These are phyloP conservation scores for Drosophila atroscutellata DNA, from an alignment of 2,888 invertebrate genomes.

Conservation along the genomic window DNA sequence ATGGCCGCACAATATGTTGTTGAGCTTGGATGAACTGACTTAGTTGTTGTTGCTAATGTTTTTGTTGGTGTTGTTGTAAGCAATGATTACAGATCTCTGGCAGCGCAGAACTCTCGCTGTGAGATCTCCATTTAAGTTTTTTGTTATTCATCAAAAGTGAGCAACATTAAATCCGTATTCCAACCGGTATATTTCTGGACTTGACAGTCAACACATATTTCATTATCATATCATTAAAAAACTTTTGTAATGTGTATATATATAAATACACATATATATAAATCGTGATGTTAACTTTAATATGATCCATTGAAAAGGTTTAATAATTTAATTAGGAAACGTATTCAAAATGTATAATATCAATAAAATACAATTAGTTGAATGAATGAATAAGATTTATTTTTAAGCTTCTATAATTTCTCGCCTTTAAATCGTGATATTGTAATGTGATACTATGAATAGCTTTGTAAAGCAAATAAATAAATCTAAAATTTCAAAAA, in stretches of 20 bases:
- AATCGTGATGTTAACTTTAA: constrained; percentile 21
- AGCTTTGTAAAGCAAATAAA: background rate
- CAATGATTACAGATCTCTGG: constrained; percentile 24
- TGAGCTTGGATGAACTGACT: constrained; percentile 60
- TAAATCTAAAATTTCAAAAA: background rate
- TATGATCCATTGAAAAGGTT: constrained; percentile 27
- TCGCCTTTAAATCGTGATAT: background rate
- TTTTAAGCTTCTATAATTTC: background rate
- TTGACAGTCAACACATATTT: constrained; percentile 28
- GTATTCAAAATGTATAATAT: background rate
- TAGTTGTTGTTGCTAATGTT: constrained; percentile 22
- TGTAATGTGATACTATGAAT: background rate
- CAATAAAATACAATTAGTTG: background rate
- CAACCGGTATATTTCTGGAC: constrained; percentile 42
- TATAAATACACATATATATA: constrained; percentile 17
- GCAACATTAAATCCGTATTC: constrained; percentile 23
- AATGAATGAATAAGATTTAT: background rate
- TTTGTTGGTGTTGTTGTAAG: constrained; percentile 8
- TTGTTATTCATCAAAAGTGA: constrained; percentile 25
- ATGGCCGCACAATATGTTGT: constrained; percentile 63
- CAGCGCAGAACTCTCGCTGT: constrained; percentile 53
- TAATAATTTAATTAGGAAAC: constrained; percentile 44
- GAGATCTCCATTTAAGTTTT: constrained; percentile 18
- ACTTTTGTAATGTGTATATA: constrained; percentile 6
- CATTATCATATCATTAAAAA: constrained; percentile 40